Conservation (phyloP, 2,888 invertebrate species). For the Drosophila kanekoi region DNA sequence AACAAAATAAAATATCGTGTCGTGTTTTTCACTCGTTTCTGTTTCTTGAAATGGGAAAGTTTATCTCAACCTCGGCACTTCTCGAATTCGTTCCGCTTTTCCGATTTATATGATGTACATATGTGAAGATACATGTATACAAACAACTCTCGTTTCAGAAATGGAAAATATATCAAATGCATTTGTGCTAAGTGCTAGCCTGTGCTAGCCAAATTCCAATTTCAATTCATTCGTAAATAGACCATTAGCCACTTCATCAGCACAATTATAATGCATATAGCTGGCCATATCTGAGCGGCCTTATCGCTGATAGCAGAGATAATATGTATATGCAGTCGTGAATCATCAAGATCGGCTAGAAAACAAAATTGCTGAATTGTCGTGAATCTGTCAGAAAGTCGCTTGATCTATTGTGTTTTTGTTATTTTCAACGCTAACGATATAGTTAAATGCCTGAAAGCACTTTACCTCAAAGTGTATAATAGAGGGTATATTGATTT, state of each 20-base stretch:
- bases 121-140: constrained; percentile 1
- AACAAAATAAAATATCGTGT: constrained; percentile 31
- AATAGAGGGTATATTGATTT: too few species aligned
- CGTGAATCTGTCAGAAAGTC: not conserved
- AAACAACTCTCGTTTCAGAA: constrained; percentile 11
- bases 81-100: constrained; percentile 56
- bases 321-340: constrained; percentile 3
- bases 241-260: not conserved
- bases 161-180: constrained; percentile 3
- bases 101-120: constrained; percentile 39
- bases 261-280: not conserved
- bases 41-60: constrained; percentile 62
- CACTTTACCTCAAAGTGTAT: too few species aligned
- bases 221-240: not conserved
- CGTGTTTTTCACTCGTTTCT: constrained; percentile 47
- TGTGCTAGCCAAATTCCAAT: not conserved
- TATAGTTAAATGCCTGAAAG: too few species aligned
- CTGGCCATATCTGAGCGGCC: constrained; percentile 14
- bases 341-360: not conserved
- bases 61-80: constrained; percentile 37
- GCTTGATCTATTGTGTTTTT: not conserved
- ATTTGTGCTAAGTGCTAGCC: constrained; percentile 14
- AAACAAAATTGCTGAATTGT: not conserved
- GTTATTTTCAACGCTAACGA: too few species aligned
- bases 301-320: constrained; percentile 27